A percentile compares a stretch with the other conserved stretches of the same genome.
Evolutionary conservation across 2,113 vertebrate species (phyloP).

Genomic region (Ochotona princeps): DNA sequence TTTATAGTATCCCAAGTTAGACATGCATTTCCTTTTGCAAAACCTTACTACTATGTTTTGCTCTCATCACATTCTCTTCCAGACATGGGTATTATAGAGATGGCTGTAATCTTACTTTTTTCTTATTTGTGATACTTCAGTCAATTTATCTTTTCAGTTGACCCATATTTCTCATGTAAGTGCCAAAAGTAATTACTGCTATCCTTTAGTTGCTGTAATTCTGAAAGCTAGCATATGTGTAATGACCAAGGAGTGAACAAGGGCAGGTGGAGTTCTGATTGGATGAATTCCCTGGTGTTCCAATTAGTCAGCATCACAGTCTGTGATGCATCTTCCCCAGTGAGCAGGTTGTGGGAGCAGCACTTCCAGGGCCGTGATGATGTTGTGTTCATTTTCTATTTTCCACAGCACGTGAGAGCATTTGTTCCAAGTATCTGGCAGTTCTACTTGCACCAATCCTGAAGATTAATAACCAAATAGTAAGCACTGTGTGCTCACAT

Average conservation of each 20-base stretch:
- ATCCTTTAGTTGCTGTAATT: not conserved
- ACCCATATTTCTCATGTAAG: not conserved
- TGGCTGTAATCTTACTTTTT: not conserved
- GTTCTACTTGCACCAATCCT: slow-evolving; percentile 8
- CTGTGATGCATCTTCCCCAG: slow-evolving; percentile 29
- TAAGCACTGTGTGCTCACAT: not conserved
- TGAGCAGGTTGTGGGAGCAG: slow-evolving; percentile 8
- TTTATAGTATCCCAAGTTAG: slow-evolving; percentile 23
- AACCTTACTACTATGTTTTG: slow-evolving; percentile 4
- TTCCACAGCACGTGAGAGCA: not conserved
- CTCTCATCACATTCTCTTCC: not conserved
- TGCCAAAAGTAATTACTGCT: slow-evolving; percentile 9
- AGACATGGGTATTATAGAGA: not conserved
- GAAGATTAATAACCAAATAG: slow-evolving; percentile 1
- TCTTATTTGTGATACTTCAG: not conserved
- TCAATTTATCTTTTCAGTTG: slow-evolving; percentile 10
- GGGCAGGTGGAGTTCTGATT: not conserved
- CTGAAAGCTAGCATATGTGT: slow-evolving; percentile 22
- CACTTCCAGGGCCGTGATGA: not conserved
- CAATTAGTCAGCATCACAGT: slow-evolving; percentile 42
- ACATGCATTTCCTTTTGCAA: not conserved
- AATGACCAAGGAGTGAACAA: not conserved
- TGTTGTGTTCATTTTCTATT: slow-evolving; percentile 22
- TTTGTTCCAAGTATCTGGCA: slow-evolving; percentile 33
- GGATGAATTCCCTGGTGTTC: slow-evolving; percentile 42